These are phyloP conservation scores for Urocynchramus pylzowi DNA, from an alignment of 2,113 vertebrate species.

Conservation along the genomic window DNA sequence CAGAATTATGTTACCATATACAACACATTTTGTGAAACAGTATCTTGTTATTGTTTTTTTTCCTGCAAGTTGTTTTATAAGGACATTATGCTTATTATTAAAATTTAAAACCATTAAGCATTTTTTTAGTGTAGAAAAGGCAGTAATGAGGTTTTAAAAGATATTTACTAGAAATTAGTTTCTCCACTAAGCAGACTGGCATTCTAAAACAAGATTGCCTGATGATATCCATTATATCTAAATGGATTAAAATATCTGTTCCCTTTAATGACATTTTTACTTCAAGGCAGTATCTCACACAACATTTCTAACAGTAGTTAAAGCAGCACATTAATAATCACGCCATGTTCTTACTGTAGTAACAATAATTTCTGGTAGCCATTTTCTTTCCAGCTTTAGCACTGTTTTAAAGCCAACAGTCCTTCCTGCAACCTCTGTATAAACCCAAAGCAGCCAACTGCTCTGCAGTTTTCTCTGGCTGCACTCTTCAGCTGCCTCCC, in stretches of 20 bases:
- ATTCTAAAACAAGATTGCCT: neutral
- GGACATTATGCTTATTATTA: neutral
- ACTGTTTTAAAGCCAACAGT: neutral
- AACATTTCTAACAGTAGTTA: neutral
- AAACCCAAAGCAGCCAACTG: constrained; percentile 9
- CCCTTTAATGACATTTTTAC: neutral
- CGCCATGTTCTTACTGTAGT: constrained; percentile 46
- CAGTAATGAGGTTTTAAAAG: neutral
- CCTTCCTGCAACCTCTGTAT: neutral
- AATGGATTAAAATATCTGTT: neutral
- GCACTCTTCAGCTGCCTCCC: neutral
- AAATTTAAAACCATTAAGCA: neutral
- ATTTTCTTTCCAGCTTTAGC: constrained; percentile 59
- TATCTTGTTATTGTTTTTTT: rapidly evolving
- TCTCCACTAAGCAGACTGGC: neutral
- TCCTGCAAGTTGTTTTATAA: neutral
- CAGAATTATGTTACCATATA: neutral
- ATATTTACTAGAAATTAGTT: neutral
- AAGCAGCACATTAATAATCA: constrained; percentile 19
- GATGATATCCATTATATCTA: neutral
- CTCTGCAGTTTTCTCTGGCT: neutral
- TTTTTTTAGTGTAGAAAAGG: neutral
- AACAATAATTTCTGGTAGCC: constrained; percentile 47
- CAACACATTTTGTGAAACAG: neutral
- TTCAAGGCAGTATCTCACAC: neutral